These are phyloP conservation scores for Leucophora obtusa DNA, from an alignment of 2,888 invertebrate genomes.

Conservation along the genomic window DNA sequence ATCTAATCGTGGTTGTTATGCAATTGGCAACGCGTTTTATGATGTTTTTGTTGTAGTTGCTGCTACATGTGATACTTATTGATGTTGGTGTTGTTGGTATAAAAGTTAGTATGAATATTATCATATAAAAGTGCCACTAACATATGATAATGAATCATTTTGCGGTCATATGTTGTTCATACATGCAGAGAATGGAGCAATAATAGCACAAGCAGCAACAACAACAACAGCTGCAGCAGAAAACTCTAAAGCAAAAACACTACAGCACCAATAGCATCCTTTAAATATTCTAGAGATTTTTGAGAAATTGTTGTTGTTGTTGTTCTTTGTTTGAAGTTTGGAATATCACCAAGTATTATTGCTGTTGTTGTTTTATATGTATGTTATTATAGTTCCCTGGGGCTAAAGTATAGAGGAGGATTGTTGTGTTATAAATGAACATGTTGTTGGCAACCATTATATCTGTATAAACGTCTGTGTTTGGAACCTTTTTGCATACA, in stretches of 20 bases:
- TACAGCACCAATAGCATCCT: background rate
- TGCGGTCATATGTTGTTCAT: constrained; percentile 60
- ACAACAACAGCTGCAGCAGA: background rate
- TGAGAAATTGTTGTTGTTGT: constrained; percentile 5
- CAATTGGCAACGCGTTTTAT: constrained; percentile 53
- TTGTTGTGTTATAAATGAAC: constrained; percentile 40
- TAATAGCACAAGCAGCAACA: background rate
- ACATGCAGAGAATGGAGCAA: constrained; percentile 9
- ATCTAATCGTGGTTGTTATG: constrained; percentile 52
- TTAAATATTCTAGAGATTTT: constrained; percentile 28
- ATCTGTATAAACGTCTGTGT: constrained; percentile 32
- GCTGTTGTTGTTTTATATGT: constrained; percentile 11
- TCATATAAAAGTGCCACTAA: constrained; percentile 43
- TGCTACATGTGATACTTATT: constrained; percentile 11
- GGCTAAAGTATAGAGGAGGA: constrained; percentile 20
- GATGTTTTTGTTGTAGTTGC: constrained; percentile 17
- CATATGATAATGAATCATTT: constrained; percentile 65
- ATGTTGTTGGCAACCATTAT: constrained; percentile 47
- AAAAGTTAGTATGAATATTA: constrained; percentile 33
- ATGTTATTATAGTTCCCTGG: constrained; percentile 19
- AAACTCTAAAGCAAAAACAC: background rate
- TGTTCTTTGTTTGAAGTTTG: constrained; percentile 17
- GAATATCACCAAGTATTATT: constrained; percentile 48
- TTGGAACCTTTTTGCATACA: constrained; percentile 1
- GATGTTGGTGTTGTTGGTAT: constrained; percentile 25